Evolutionary conservation across 2,113 vertebrate genomes (phyloP).

Genomic region (Pelusios castaneus): DNA sequence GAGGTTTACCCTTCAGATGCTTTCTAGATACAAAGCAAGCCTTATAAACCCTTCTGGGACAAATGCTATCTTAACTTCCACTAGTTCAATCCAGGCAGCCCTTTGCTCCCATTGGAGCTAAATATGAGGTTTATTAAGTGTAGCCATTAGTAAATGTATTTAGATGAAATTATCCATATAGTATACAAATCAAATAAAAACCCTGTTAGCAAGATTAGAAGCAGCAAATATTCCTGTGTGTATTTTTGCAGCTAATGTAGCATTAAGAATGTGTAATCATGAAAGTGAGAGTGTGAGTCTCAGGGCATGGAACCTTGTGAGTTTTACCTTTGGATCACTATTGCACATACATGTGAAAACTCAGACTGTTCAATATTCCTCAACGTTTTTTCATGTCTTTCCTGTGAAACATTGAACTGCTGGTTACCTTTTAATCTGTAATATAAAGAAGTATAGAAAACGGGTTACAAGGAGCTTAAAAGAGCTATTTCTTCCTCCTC

Average conservation of each 20-base stretch:
- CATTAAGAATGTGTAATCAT: not conserved
- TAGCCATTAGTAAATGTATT: not conserved
- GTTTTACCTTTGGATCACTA: not conserved
- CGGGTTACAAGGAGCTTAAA: not conserved
- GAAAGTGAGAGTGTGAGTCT: not conserved
- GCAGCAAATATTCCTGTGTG: not conserved
- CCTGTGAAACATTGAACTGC: not conserved
- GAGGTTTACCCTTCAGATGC: slow-evolving; percentile 42
- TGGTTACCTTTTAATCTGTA: not conserved
- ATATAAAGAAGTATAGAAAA: not conserved
- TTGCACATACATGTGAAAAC: not conserved
- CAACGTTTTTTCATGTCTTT: fast-evolving
- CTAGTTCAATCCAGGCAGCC: not conserved
- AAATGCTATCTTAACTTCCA: not conserved
- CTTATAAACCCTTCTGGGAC: slow-evolving; percentile 33
- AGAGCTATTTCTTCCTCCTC: not conserved
- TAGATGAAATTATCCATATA: not conserved
- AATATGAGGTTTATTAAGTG: not conserved
- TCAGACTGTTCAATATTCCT: not conserved
- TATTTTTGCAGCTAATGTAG: not conserved
- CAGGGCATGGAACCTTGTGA: not conserved
- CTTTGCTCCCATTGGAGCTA: slow-evolving; percentile 15
- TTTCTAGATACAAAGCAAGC: slow-evolving; percentile 34
- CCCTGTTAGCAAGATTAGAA: not conserved
- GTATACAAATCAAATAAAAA: not conserved